Percentiles rank a stretch among this genome's conserved stretches.
phyloP scores from a whole-genome alignment of 1,140 invertebrate species.

The Drosophila bipectinata region DNA sequence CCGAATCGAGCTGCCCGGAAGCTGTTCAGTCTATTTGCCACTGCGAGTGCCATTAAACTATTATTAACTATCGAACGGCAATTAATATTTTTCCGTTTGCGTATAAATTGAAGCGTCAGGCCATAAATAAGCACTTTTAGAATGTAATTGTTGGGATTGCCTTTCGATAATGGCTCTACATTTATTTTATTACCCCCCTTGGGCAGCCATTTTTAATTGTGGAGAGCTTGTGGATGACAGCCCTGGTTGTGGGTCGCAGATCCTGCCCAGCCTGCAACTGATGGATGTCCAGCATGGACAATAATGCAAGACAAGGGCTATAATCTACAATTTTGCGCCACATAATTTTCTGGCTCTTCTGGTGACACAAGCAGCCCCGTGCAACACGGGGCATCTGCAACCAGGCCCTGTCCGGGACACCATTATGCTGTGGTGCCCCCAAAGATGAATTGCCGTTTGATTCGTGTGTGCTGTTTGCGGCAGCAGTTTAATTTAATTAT shows the following conservation, averaged over 20 bases:
- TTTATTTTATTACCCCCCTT: slow-evolving; percentile 44
- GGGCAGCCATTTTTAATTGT: slow-evolving; percentile 29
- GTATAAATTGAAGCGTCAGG: not conserved
- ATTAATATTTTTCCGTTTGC: slow-evolving; percentile 18
- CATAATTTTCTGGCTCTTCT: slow-evolving; percentile 36
- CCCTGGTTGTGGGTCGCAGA: slow-evolving; percentile 17
- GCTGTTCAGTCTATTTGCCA: not conserved
- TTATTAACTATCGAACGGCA: slow-evolving; percentile 13
- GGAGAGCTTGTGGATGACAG: slow-evolving; percentile 32
- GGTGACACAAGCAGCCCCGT: slow-evolving; percentile 38
- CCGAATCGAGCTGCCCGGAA: not conserved
- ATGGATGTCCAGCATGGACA: slow-evolving; percentile 41
- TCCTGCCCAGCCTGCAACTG: slow-evolving; percentile 37
- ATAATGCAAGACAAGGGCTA: slow-evolving; percentile 37
- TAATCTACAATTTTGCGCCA: slow-evolving; percentile 40
- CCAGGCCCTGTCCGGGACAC: slow-evolving; percentile 17
- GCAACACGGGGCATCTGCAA: slow-evolving; percentile 2
- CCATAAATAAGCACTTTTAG: slow-evolving; percentile 19
- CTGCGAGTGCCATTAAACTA: slow-evolving; percentile 10
- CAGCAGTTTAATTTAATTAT: slow-evolving; percentile 84
- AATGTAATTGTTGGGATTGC: not conserved
- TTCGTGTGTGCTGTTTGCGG: slow-evolving; percentile 82
- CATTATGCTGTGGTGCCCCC: slow-evolving; percentile 36
- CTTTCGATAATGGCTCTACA: slow-evolving; percentile 15
- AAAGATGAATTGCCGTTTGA: slow-evolving; percentile 83